Base-by-base conservation (phyloP, 37 sponge, comb jelly and placozoan species). In the Crambe crambe region DNA sequence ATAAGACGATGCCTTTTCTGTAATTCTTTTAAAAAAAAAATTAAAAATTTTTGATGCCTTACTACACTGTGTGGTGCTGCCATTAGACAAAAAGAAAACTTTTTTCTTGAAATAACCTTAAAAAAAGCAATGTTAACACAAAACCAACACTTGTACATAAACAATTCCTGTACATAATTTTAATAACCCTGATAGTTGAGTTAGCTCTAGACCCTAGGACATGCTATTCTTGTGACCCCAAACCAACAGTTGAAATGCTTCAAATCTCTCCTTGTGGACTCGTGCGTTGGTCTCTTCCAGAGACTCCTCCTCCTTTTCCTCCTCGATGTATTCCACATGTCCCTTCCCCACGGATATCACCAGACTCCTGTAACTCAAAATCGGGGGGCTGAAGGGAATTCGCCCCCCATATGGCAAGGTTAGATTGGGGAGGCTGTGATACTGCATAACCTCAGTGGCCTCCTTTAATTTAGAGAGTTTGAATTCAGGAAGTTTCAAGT, bases 181-280 rank as follows among this genome's bases (percentile, higher is more conserved):
- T n/a, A n/a, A n/a, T n/a, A n/a, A n/a, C n/a, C n/a, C n/a, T n/a
- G n/a, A n/a, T n/a, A n/a, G n/a, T n/a, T n/a, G n/a, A n/a, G n/a
- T n/a, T n/a, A n/a, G n/a, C n/a, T n/a, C n/a, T n/a, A n/a, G n/a
- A n/a, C n/a, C n/a, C n/a, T n/a, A n/a, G n/a, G n/a, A n/a, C n/a
- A n/a, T n/a, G n/a, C n/a, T n/a, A 31, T 73, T 68, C 30, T 54
- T 76, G 58, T 81, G 82, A 4, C 87, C 87, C 87, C 87, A 87
- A 15, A 76, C 61, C 21, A 81, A 56, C 12, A 87, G 70, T 44
- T 87, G 87, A 36, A 76, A 81, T 18, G 87, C 60, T 18, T 87
- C 82, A 31, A 75, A 74, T 37, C 87, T 64, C 62, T 87, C 87
- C 27, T 82, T 37, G 66, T 65, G 66, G 1, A 31, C 66, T 65